Evolutionary conservation across 2,888 invertebrate genomes (phyloP), one percentile per base, ranked within the genome.

Genomic region (Platycheirus albimanus): DNA sequence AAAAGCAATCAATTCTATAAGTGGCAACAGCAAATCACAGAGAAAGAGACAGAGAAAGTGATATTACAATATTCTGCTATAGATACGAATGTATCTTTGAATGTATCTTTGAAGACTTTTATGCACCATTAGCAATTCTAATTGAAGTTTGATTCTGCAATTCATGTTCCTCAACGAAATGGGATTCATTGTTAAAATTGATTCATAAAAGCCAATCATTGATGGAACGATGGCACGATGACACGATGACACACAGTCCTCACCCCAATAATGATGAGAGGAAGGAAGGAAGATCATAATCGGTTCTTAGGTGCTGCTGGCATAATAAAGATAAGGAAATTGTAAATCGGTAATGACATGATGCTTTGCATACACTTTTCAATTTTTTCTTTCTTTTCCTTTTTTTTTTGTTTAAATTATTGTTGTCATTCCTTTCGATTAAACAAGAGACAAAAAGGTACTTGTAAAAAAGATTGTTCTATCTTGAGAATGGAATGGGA

Each of bases 81-180:
- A 13, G 8, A 15, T 3, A 3, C 0, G 15, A 36, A n/a, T n/a
- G n/a, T n/a, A n/a, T n/a, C n/a, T n/a, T n/a, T n/a, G n/a, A n/a
- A n/a, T n/a, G 10, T 11, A 58, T 10, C 38, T 58, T n/a, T 17
- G 38, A 5, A 10, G 52, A 66, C 45, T 24, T 71, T 77, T 56
- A 71, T 58, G 58, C 51, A 51, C 15, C 66, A 78, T 76, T 81
- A 71, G 64, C 58, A 71, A 76, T 81, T 81, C 58, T 71, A 58
- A 71, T 75, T 81, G 70, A 70, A 76, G 49, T 58, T 64, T 36
- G 36, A 64, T 41, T 61, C 38, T 61, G 38, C 47, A 24, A 67
- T 67, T 79, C 47, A 17, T 43, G 61, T 33, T 38, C 54, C 38
- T 20, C n/a, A 20, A 20, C 24, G 24, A 13, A 52, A 47, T 45